phyloP scores from a whole-genome alignment of 1,140 invertebrate species.

The Ephestia elutella region DNA sequence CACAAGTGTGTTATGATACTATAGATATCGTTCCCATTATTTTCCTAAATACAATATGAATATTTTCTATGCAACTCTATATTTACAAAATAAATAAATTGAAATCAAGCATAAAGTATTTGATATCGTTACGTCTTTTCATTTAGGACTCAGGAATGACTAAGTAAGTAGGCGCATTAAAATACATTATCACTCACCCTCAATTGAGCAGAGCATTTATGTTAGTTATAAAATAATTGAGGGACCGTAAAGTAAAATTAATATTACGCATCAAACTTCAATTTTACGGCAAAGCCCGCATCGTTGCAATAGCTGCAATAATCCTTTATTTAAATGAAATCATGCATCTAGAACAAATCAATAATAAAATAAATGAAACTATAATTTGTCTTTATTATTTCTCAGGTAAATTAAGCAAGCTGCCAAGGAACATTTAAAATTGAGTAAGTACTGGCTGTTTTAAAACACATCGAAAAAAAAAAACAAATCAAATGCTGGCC shows the following conservation, averaged over 20 bases:
- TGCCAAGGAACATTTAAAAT: background rate
- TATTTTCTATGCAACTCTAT: background rate
- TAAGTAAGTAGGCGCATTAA: background rate
- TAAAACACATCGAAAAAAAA: background rate
- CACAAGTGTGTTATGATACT: too few species aligned
- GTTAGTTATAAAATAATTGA: conserved; percentile 44
- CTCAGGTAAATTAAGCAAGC: conserved; percentile 17
- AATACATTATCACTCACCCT: conserved; percentile 2
- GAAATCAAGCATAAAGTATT: too few species aligned
- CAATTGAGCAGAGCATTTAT: conserved; percentile 26
- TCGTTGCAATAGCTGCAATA: conserved; percentile 20
- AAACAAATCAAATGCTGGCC: conserved; percentile 5
- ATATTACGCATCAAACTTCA: conserved; percentile 32
- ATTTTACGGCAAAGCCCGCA: conserved; percentile 52
- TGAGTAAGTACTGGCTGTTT: background rate
- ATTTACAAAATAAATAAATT: background rate
- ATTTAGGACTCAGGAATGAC: background rate
- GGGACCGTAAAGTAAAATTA: conserved; percentile 44
- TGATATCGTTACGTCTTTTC: too few species aligned
- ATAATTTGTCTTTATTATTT: conserved; percentile 4
- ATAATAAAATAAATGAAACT: background rate
- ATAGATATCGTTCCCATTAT: background rate
- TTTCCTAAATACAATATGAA: background rate
- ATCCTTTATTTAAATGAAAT: conserved; percentile 22
- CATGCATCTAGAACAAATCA: background rate